A percentile compares a stretch with the other conserved stretches of the same genome.
phyloP scores from a whole-genome alignment of 2,113 vertebrate species.

The Ariopsis seemanni region DNA sequence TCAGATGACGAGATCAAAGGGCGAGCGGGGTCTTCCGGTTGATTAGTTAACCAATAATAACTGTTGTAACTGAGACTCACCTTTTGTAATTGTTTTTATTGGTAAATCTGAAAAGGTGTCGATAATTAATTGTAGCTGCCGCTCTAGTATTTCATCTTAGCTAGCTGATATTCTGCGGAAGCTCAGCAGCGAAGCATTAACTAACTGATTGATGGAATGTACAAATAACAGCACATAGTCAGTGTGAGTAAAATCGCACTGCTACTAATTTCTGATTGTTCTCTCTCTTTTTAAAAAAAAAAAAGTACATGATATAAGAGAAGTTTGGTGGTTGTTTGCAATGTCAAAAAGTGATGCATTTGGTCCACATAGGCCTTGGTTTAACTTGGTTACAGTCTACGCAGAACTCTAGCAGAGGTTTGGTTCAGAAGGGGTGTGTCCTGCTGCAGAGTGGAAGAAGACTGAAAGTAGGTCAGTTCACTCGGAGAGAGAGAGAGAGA shows the following conservation, averaged over 20 bases:
- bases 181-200: neutral
- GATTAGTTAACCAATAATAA: too few relatives aligned
- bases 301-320: neutral
- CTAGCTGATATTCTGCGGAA: neutral
- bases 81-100: too few relatives aligned
- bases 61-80: too few relatives aligned
- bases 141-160: neutral
- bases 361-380: neutral
- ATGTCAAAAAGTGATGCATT: neutral
- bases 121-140: too few relatives aligned
- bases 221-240: neutral
- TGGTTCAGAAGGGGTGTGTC: conserved; percentile 24
- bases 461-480: conserved; percentile 55
- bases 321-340: neutral
- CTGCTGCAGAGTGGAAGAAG: conserved; percentile 16
- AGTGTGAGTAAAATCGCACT: neutral
- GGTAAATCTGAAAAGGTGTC: too few relatives aligned
- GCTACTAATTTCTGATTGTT: neutral
- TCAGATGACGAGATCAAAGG: too few relatives aligned
- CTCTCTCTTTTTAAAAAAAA: too few relatives aligned
- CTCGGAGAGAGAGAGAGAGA: neutral
- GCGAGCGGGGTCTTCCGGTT: too few relatives aligned
- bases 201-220: neutral
- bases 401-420: conserved; percentile 9
- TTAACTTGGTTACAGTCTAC: neutral